A percentile compares a stretch with the other conserved stretches of the same genome.
Evolutionary conservation across 1,140 invertebrate species (phyloP).

Genomic region (Papilio polytes): DNA sequence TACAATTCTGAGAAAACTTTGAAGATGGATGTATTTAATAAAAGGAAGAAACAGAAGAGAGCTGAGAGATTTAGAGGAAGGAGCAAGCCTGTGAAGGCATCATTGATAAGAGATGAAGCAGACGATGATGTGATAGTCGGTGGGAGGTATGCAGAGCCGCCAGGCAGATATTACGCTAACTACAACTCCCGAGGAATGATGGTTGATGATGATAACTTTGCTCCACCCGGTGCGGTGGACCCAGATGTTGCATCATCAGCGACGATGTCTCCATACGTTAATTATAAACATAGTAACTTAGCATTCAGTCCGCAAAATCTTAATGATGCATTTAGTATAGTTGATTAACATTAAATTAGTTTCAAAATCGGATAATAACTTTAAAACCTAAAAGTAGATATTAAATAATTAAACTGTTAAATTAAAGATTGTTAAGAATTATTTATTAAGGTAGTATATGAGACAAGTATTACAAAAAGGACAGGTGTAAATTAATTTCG

Average conservation of each 20-base stretch:
- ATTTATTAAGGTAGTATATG: not conserved
- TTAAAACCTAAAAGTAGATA: not conserved
- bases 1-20: slow-evolving; percentile 7
- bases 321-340: slow-evolving; percentile 81
- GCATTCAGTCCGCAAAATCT: slow-evolving; percentile 83
- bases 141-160: slow-evolving; percentile 79
- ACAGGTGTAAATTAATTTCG: not conserved
- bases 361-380: not conserved
- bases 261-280: slow-evolving; percentile 73
- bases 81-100: slow-evolving; percentile 7
- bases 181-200: slow-evolving; percentile 50
- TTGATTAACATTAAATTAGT: slow-evolving; percentile 45
- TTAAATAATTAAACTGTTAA: not conserved
- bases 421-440: not conserved
- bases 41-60: slow-evolving; percentile 34
- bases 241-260: slow-evolving; percentile 59
- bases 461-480: not conserved
- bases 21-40: slow-evolving; percentile 18
- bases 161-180: slow-evolving; percentile 65
- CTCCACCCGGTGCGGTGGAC: slow-evolving; percentile 51
- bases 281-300: slow-evolving; percentile 81
- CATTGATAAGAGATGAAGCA: slow-evolving; percentile 37
- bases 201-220: slow-evolving; percentile 57
- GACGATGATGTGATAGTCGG: slow-evolving; percentile 73
- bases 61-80: slow-evolving; percentile 27